Percentiles rank a stretch among this genome's conserved stretches.
These are phyloP conservation scores for Bombus haemorrhoidalis DNA, from an alignment of 1,140 invertebrate genomes.

Conservation along the genomic window DNA sequence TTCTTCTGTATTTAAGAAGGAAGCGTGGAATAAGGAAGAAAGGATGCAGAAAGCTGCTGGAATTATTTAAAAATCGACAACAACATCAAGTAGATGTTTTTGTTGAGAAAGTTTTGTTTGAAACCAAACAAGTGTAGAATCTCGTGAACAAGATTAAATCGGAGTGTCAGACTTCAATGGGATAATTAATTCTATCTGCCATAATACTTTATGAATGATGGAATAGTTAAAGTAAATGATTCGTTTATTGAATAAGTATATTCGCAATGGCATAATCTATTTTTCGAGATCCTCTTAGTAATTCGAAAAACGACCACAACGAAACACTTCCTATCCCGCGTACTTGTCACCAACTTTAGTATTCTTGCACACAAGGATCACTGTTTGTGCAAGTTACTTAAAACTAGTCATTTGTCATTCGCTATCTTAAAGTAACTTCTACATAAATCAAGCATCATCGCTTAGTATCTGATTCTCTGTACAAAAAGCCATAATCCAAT, in stretches of 20 bases:
- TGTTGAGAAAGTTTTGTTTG: too few relatives aligned
- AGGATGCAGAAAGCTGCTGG: too few relatives aligned
- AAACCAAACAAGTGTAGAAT: too few relatives aligned
- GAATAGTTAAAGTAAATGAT: neutral
- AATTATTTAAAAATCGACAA: too few relatives aligned
- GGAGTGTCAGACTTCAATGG: too few relatives aligned
- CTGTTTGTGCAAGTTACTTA: neutral
- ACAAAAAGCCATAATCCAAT: neutral
- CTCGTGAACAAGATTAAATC: too few relatives aligned
- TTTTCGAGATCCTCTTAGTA: neutral
- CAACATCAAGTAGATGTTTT: too few relatives aligned
- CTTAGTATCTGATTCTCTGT: neutral
- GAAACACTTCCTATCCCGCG: too few relatives aligned
- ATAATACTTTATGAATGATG: neutral
- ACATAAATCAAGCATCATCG: constrained; percentile 3
- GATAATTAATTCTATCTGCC: too few relatives aligned
- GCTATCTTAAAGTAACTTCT: neutral
- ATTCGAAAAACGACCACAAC: neutral
- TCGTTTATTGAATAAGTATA: neutral
- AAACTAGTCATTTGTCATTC: neutral
- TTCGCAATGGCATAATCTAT: neutral
- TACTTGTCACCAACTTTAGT: neutral
- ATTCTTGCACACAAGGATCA: neutral
- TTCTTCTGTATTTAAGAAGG: neutral
- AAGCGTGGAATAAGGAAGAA: too few relatives aligned